A percentile compares a stretch with the other conserved stretches of the same genome.
Conservation (phyloP, 2,113 vertebrate species). For the Tachysurus vachellii region DNA sequence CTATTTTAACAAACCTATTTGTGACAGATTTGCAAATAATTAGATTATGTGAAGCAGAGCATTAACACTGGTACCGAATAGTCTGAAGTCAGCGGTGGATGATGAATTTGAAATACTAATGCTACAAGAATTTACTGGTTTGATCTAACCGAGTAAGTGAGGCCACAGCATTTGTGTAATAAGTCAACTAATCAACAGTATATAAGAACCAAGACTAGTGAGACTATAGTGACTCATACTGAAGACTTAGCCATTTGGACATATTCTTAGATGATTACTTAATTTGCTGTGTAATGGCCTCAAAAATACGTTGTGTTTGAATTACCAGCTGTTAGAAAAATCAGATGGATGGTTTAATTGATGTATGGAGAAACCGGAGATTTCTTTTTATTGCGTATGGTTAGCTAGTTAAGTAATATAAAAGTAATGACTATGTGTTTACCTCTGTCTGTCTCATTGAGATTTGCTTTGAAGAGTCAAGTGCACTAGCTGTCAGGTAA, state of each 20-base stretch:
- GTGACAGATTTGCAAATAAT: neutral
- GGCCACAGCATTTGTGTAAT: neutral
- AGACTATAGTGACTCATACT: neutral
- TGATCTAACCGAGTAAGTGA: neutral
- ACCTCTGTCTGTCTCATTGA: neutral
- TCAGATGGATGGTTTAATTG: neutral
- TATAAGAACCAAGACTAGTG: neutral
- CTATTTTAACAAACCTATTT: neutral
- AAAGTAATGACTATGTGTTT: neutral
- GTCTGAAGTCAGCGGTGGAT: neutral
- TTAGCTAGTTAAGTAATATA: neutral
- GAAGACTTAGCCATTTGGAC: neutral
- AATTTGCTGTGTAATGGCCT: neutral
- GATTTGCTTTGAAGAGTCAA: neutral
- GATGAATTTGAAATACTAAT: neutral
- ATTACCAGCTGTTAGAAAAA: neutral
- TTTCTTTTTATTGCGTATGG: too few relatives aligned
- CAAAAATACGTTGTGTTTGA: neutral
- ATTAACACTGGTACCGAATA: neutral
- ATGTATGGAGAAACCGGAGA: neutral
- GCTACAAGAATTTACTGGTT: neutral
- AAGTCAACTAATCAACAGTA: neutral
- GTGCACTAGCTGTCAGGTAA: neutral
- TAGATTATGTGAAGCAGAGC: neutral
- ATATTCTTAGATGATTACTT: neutral